Base-by-base conservation (phyloP, 2,797 vertebrate genomes). In the Malacoraja senta region DNA sequence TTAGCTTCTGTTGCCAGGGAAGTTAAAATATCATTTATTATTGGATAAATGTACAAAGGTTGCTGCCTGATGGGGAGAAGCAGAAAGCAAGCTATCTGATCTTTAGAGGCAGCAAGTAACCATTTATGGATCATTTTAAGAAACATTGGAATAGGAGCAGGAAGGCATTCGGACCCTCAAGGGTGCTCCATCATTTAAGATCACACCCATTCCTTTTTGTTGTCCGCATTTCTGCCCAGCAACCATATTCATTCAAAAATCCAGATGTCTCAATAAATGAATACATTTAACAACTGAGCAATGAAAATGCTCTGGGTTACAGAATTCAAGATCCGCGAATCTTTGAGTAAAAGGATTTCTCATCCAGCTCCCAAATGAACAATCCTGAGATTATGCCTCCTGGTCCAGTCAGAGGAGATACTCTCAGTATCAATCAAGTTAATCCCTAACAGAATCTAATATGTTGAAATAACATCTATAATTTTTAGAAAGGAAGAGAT, bases 1-100 rank as follows among this genome's bases (percentile, higher is more conserved):
- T 99, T 99, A 99, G 97, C 96, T 96, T 97, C 95, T 95, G 96
- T 97, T 98, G 98, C 98, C 97, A 98, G 97, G 97, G 97, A 96
- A 95, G 61, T 9, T 88, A 96, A 96, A 95, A 95, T 95, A 96
- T 97, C 96, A 97, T 97, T 96, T 97, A 97, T 96, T 97, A 97
- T 97, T 97, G 96, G 96, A 95, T 95, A 96, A 95, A 95, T 96
- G 96, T 95, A 94, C 95, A 96, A 95, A 95, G 95, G 95, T 96
- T 95, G 95, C 95, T 95, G 94, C 94, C 93, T 94, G 95, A 95
- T 95, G 95, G 94, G 0, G 0, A 94, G 94, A 80, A 94, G 95
- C 93, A 95, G 95, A 26, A 78, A 95, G 84, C 81, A 61, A 53
- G n/a, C 29, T 8, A n/a, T 63, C 58, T 17, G 29, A 86, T 58